Base-by-base conservation (phyloP, 2,113 vertebrate species). In the Lophotis ruficrista region DNA sequence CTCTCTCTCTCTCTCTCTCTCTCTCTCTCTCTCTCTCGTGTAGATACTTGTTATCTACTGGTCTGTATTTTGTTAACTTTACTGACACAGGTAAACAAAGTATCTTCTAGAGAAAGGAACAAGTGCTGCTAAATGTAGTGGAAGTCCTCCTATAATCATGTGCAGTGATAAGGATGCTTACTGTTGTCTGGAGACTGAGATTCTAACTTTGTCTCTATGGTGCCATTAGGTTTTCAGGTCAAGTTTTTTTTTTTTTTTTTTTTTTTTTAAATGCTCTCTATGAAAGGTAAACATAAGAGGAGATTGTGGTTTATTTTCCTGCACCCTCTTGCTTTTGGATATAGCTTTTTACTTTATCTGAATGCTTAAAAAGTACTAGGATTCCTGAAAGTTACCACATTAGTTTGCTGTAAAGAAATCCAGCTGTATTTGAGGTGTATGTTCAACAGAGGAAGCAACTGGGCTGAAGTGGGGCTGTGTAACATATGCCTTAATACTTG, bases 271-370 rank as follows among this genome's bases (percentile, higher is more conserved):
- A 15, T 43, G 41, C 14, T 43, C 41, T 43, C 15, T 43, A 14
- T 66, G 31, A 61, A 24, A 48, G 20, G 9, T 37, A 62, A 53
- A 12, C 5, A 6, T 16, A 9, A 6, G 33, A 23, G 10, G 13
- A 51, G 28, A 14, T 6, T 5, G 48, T 2, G 4, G 27, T 82
- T 50, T 57, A 12, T 78, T 84, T 87, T 70, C 4, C 11, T 48
- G 7, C 4, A 4, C 8, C 3, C 1, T 48, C 7, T 54, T 78
- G 5, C 1, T 64, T 89, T 68, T 3, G 6, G 13, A 25, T 3
- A 27, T 82, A 8, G 1, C 22, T 76, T 62, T 79, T 85, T 45
- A 57, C 27, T 51, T 85, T 4, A 13, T 56, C 23, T 53, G 38
- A 71, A 37, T 53, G 14, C 28, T 64, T 68, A 33, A 38, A 35